phyloP scores from a whole-genome alignment of 2,888 invertebrate genomes.

The Hydriomena furcata region DNA sequence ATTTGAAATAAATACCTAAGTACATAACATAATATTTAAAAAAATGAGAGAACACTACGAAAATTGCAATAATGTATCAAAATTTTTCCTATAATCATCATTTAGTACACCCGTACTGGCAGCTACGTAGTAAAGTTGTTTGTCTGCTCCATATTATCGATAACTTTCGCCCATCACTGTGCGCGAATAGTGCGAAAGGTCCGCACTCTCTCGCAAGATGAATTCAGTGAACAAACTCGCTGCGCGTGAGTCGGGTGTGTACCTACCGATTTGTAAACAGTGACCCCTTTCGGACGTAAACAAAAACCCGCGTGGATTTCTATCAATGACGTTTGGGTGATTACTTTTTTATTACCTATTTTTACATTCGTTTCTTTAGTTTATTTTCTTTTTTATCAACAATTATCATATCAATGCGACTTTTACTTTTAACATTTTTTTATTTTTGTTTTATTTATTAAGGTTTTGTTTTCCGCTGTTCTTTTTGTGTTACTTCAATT shows the following conservation, averaged over 20 bases:
- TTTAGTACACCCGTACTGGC: too few species aligned
- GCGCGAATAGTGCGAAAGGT: conserved; percentile 60
- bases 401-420: not conserved
- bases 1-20: too few species aligned
- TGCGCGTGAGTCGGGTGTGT: conserved; percentile 54
- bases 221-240: conserved; percentile 63
- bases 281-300: conserved; percentile 59
- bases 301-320: conserved; percentile 41
- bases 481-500: too few species aligned
- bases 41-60: too few species aligned
- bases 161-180: conserved; percentile 41
- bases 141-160: conserved; percentile 25
- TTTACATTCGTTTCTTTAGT: not conserved
- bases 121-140: too few species aligned
- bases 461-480: too few species aligned
- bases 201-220: conserved; percentile 58
- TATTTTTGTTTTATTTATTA: too few species aligned
- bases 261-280: conserved; percentile 40
- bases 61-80: too few species aligned
- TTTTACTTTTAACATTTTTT: not conserved
- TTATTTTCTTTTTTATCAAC: not conserved
- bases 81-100: too few species aligned
- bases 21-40: too few species aligned
- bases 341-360: conserved; percentile 18
- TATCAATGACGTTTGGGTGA: conserved; percentile 21